Percentiles rank a stretch among this genome's conserved stretches.
Evolutionary conservation across 2,888 invertebrate genomes (phyloP).

Genomic region (Uropetala carovei): DNA sequence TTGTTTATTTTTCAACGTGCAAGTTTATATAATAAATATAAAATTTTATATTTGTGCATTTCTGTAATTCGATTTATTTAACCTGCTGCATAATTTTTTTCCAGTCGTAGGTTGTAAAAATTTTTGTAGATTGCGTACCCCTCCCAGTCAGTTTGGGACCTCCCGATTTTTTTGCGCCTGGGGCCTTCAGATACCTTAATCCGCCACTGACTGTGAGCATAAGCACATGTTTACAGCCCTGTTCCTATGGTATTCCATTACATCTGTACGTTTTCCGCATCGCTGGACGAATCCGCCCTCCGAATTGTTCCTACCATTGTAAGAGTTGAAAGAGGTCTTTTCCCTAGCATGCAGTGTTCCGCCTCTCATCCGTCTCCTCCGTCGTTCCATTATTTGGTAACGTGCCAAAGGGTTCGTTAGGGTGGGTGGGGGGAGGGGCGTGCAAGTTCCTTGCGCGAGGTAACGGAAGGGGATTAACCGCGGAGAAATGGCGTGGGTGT

Average conservation of each 20-base stretch:
- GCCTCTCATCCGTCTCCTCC: neutral
- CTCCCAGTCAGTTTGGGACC: too few species aligned
- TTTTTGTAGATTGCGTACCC: too few species aligned
- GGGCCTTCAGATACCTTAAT: too few species aligned
- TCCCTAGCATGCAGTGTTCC: neutral
- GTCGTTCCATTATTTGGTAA: neutral
- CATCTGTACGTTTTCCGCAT: neutral
- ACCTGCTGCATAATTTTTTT: too few species aligned
- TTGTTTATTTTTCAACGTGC: too few species aligned
- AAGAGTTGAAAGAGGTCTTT: neutral
- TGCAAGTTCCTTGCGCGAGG: neutral
- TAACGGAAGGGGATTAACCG: neutral
- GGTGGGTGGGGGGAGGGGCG: neutral
- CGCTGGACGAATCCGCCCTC: neutral
- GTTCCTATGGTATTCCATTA: neutral
- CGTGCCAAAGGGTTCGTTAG: neutral
- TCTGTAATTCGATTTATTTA: too few species aligned
- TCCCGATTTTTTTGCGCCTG: too few species aligned
- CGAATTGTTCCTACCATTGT: neutral
- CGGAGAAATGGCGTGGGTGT: neutral
- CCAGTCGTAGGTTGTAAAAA: too few species aligned
- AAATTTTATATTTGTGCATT: too few species aligned
- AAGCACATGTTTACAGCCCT: neutral
- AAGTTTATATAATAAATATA: too few species aligned
- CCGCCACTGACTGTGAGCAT: too few species aligned